Percentiles rank a stretch among this genome's conserved stretches.
Evolutionary conservation across 2,113 vertebrate species (phyloP).

Genomic region (Callionymus lyra): DNA sequence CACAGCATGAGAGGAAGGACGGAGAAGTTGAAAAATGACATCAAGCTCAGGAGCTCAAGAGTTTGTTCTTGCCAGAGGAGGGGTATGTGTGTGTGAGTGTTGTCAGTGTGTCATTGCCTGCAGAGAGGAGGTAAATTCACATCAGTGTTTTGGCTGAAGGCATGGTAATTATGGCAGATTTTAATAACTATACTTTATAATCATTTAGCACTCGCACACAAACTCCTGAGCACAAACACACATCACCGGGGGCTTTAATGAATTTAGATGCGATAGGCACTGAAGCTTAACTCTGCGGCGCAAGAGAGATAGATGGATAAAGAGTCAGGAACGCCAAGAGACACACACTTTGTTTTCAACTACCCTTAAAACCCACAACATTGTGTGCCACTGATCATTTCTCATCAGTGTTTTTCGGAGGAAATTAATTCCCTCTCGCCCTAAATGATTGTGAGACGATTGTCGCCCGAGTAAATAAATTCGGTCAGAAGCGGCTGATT

Average conservation of each 20-base stretch:
- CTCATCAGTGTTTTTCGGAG: slow-evolving; percentile 10
- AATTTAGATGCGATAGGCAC: slow-evolving; percentile 64
- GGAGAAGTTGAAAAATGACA: slow-evolving; percentile 32
- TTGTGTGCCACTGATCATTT: slow-evolving; percentile 15
- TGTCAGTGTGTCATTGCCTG: slow-evolving; percentile 30
- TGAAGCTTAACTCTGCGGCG: slow-evolving; percentile 52
- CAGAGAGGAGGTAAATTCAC: slow-evolving; percentile 54
- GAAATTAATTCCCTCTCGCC: slow-evolving; percentile 1
- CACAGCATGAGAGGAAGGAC: slow-evolving; percentile 29
- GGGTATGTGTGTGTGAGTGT: slow-evolving; percentile 13
- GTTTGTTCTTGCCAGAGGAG: slow-evolving; percentile 55
- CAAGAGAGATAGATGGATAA: slow-evolving; percentile 40
- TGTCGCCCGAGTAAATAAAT: neutral
- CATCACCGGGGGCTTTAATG: slow-evolving; percentile 56
- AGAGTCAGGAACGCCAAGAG: slow-evolving; percentile 25
- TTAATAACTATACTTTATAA: slow-evolving; percentile 67
- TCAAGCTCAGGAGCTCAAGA: slow-evolving; percentile 18
- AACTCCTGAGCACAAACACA: slow-evolving; percentile 8
- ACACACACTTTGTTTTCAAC: slow-evolving; percentile 27
- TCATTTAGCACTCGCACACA: slow-evolving; percentile 49
- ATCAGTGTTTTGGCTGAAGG: slow-evolving; percentile 58
- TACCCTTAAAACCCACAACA: slow-evolving; percentile 20
- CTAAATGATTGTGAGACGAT: neutral
- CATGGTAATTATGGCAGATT: slow-evolving; percentile 58
- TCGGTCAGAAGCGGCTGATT: no score